phyloP scores from a whole-genome alignment of 2,797 vertebrate species.

The Okamejei kenojei region DNA sequence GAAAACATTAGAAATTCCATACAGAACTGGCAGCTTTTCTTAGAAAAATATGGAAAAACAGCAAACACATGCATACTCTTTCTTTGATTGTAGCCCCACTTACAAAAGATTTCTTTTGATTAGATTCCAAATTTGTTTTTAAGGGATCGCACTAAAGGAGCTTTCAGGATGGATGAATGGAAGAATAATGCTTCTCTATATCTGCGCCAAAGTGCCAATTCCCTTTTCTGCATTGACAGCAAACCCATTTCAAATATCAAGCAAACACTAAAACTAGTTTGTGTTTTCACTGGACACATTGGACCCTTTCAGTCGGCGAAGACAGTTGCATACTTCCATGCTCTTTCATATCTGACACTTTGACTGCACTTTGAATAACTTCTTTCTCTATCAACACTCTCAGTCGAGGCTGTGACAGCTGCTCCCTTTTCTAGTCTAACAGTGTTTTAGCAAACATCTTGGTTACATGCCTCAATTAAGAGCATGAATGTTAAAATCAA shows the following conservation, averaged over 20 bases:
- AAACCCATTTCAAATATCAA: neutral
- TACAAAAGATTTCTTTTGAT: neutral
- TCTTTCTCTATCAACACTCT: conserved; percentile 18
- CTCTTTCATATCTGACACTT: conserved; percentile 5
- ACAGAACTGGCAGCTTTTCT: no score
- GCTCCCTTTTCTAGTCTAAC: neutral
- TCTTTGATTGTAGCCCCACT: neutral
- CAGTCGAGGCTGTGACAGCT: neutral
- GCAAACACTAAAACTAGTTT: neutral
- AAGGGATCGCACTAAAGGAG: neutral
- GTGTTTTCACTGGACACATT: conserved; percentile 18
- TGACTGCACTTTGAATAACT: conserved; percentile 27
- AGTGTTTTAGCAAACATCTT: neutral
- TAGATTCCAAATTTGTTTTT: neutral
- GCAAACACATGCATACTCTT: neutral
- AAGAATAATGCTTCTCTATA: neutral
- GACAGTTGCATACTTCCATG: neutral
- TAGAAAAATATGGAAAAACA: no score
- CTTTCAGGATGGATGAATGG: neutral
- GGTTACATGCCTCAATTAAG: conserved; percentile 26
- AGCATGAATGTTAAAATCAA: conserved; percentile 22
- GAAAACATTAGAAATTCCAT: no score
- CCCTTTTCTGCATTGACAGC: neutral
- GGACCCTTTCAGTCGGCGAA: neutral
- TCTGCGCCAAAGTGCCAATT: neutral